Evolutionary conservation across 2,113 vertebrate species (phyloP).

Genomic region (Melanostigma gelatinosum): DNA sequence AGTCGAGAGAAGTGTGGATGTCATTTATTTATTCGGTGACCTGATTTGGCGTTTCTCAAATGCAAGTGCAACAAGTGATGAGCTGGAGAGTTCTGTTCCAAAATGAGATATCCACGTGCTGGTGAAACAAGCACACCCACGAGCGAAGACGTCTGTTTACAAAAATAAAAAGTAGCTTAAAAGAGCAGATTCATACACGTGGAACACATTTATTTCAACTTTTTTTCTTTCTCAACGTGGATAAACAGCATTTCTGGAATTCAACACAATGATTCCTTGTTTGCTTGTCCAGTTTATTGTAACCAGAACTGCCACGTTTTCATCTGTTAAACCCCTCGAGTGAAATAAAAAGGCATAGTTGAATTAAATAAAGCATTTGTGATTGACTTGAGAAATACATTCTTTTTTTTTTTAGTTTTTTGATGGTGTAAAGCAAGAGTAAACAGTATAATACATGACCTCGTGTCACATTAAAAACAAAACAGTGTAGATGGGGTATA

Average conservation of each 20-base stretch:
- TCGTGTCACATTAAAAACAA: conserved; percentile 3
- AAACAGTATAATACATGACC: conserved; percentile 2
- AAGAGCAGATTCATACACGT: conserved; percentile 22
- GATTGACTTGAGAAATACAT: conserved; percentile 77
- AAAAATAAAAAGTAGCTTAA: conserved; percentile 11
- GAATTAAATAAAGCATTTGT: conserved; percentile 76
- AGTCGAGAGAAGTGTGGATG: conserved; percentile 55
- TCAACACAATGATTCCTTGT: conserved; percentile 34
- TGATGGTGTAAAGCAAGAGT: conserved; percentile 37
- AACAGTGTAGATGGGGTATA: neutral
- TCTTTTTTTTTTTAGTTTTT: conserved; percentile 49
- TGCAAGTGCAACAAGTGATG: neutral
- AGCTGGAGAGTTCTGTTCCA: conserved; percentile 38
- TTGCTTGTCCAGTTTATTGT: conserved; percentile 75
- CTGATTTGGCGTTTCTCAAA: conserved; percentile 25
- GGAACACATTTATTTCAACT: conserved; percentile 21
- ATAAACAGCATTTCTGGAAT: conserved; percentile 55
- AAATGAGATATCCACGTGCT: conserved; percentile 51
- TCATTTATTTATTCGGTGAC: conserved; percentile 33
- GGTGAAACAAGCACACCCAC: conserved; percentile 49
- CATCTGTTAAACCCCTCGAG: conserved; percentile 70
- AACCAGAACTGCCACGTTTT: conserved; percentile 75
- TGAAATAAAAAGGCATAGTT: conserved; percentile 81
- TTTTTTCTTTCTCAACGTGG: conserved; percentile 24
- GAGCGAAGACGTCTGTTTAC: conserved; percentile 50